These are phyloP conservation scores for Oncorhynchus mykiss DNA, from an alignment of 2,113 vertebrate genomes.

Conservation along the genomic window DNA sequence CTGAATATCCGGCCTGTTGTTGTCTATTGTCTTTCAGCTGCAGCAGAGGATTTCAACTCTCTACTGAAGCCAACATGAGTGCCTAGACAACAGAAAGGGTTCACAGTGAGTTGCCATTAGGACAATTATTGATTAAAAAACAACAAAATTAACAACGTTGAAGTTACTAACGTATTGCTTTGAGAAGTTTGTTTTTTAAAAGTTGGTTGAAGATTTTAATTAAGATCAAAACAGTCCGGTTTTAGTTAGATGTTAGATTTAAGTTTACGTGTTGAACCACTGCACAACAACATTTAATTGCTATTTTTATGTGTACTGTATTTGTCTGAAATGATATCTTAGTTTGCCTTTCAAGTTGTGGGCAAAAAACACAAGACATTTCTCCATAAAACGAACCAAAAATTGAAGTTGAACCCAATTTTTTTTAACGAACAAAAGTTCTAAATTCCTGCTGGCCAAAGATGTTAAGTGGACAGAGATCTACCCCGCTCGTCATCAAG, in stretches of 20 bases:
- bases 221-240: neutral
- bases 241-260: too few species aligned
- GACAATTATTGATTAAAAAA: neutral
- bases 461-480: slow-evolving; percentile 11
- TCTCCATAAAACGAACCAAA: neutral
- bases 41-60: neutral
- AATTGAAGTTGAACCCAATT: neutral
- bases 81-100: neutral
- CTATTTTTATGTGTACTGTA: too few species aligned
- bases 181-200: neutral
- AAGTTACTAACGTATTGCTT: neutral
- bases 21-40: neutral
- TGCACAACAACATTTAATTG: too few species aligned
- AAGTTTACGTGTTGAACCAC: too few species aligned
- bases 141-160: neutral
- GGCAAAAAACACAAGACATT: neutral
- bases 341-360: too few species aligned
- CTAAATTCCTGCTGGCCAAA: slow-evolving; percentile 16
- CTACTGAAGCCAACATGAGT: neutral
- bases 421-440: neutral
- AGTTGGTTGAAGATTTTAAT: neutral
- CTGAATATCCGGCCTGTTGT: too few species aligned
- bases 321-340: too few species aligned
- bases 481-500: neutral
- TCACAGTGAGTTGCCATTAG: neutral